Evolutionary conservation across 1,140 invertebrate genomes (phyloP), one percentile per base, ranked within the genome.

Genomic region (Bemisia tabaci): DNA sequence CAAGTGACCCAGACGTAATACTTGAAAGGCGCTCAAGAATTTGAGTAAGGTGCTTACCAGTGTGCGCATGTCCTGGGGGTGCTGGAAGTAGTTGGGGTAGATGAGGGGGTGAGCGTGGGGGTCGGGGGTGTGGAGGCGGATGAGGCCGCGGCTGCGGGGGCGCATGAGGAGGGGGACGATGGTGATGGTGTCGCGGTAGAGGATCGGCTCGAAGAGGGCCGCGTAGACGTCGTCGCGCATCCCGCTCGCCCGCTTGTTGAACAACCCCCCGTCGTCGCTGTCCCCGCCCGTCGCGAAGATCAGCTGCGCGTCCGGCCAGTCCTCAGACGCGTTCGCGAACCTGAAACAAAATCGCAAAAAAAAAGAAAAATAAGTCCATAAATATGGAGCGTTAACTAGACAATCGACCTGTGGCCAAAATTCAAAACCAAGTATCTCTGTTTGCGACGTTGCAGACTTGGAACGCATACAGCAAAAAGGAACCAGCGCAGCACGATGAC

Each of bases 241-340:
- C 5, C 87, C 87, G 25, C 83, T 82, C 2, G 82, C 83, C 12
- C 85, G 79, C 71, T 87, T 85, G 0, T 84, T 80, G 65, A 87
- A 84, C 24, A 86, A 68, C 1, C 91, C 90, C 1, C 88, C 89
- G 70, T 94, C 91, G 1, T 87, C 82, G 60, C 84, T 87, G 66
- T 90, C 88, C 12, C 85, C 81, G 26, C 82, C 84, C 1, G 87
- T 81, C 1, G 84, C 82, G 68, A 91, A 77, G 68, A 91, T 87
- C 2, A 90, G 73, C 72, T 92, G 88, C 58, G 92, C 80, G 72
- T 93, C 90, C 0, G 91, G 91, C 78, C 83, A 88, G 74, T 82
- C 78, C 0, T 67, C 72, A 2, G 5, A 9, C 33, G 5, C 17
- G 17, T 48, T 48, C 33, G 33, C 33, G 17, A 48, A 48, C 33